Conservation (phyloP, 2,888 invertebrate genomes). For the Agrochola litura region DNA sequence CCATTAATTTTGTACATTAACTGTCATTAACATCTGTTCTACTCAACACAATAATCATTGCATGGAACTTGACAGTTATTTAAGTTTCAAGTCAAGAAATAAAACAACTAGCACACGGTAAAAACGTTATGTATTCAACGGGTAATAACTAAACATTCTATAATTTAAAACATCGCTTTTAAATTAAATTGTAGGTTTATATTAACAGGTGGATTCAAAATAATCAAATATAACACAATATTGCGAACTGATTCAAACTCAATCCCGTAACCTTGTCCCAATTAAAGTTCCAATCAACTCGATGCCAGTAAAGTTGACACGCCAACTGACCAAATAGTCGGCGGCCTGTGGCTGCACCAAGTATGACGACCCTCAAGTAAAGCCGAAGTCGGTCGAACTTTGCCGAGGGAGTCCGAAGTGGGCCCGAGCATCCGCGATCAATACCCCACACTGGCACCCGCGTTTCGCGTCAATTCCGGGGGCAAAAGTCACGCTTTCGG, state of each 20-base stretch:
- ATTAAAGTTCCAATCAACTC: constrained; percentile 88
- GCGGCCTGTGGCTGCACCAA: constrained; percentile 75
- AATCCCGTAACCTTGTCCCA: constrained; percentile 86
- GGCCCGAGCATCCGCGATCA: constrained; percentile 85
- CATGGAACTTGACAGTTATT: constrained; percentile 37
- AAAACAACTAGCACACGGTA: constrained; percentile 7
- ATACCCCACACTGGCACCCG: constrained; percentile 85
- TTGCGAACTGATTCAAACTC: constrained; percentile 73
- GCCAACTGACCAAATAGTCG: constrained; percentile 83
- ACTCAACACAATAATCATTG: constrained; percentile 36
- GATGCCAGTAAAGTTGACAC: constrained; percentile 84
- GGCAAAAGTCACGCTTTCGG: constrained; percentile 89
- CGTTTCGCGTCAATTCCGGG: constrained; percentile 87
- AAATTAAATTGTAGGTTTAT: constrained; percentile 10
- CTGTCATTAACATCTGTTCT: constrained; percentile 53
- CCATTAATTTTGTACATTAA: constrained; percentile 26
- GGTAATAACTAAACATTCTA: not conserved
- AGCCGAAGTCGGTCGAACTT: constrained; percentile 83
- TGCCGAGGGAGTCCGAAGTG: constrained; percentile 84
- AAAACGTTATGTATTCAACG: not conserved
- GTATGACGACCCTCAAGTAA: constrained; percentile 81
- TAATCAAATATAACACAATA: constrained; percentile 48
- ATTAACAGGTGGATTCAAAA: constrained; percentile 43
- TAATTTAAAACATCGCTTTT: constrained; percentile 16
- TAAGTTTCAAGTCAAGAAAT: constrained; percentile 44